A percentile compares a stretch with the other conserved stretches of the same genome.
Conservation (phyloP, 2,888 invertebrate genomes). For the Nomada flava region DNA sequence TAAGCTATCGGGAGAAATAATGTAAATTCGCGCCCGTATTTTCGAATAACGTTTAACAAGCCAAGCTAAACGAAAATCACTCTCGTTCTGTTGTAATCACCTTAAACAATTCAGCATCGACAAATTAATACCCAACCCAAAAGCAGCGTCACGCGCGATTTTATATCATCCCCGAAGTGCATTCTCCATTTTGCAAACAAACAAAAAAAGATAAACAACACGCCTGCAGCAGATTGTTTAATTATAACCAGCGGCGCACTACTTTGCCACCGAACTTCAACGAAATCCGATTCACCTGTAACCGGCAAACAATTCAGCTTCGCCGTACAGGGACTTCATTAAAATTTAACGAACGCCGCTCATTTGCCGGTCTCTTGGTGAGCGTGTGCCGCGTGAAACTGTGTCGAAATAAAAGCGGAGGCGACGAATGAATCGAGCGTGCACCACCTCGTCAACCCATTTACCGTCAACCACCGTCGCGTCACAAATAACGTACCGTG, state of each 20-base stretch:
- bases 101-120: too few relatives aligned
- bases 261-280: neutral
- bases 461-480: neutral
- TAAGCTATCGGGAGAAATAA: neutral
- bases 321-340: slow-evolving; percentile 43
- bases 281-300: slow-evolving; percentile 42
- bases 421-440: slow-evolving; percentile 18
- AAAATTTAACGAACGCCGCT: slow-evolving; percentile 52
- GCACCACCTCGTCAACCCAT: neutral
- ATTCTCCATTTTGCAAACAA: neutral
- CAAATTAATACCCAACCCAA: too few relatives aligned
- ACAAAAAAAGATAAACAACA: neutral
- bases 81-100: too few relatives aligned
- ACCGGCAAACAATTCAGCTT: slow-evolving; percentile 41
- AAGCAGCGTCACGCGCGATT: too few relatives aligned
- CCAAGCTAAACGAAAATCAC: too few relatives aligned
- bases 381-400: slow-evolving; percentile 28
- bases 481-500: neutral
- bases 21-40: too few relatives aligned
- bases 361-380: slow-evolving; percentile 37
- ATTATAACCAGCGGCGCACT: slow-evolving; percentile 13
- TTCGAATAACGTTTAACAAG: too few relatives aligned
- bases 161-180: neutral
- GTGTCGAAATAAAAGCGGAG: slow-evolving; percentile 44
- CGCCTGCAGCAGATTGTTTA: neutral